These are phyloP conservation scores for Drymodes brunneopygia DNA, from an alignment of 2,113 vertebrate genomes.

Conservation along the genomic window DNA sequence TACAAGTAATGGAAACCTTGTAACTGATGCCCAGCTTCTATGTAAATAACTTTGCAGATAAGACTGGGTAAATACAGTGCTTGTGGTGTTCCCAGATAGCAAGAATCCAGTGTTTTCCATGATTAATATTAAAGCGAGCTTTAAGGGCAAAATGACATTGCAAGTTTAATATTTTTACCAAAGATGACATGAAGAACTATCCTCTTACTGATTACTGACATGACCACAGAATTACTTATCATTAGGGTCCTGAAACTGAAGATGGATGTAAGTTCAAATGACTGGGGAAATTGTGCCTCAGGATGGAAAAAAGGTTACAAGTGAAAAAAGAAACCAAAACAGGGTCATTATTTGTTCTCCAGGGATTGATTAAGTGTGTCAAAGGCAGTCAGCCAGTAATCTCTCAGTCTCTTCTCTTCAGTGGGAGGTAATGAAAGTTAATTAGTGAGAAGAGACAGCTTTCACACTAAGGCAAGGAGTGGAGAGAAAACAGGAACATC, in stretches of 20 bases:
- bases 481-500: slow-evolving; percentile 39
- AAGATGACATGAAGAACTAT: not conserved
- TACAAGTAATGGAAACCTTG: not conserved
- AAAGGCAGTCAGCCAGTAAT: slow-evolving; percentile 54
- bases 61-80: not conserved
- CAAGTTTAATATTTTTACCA: not conserved
- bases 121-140: not conserved
- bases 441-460: slow-evolving; percentile 70
- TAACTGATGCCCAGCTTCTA: not conserved
- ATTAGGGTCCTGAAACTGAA: not conserved
- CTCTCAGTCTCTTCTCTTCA: slow-evolving; percentile 62
- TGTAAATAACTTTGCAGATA: not conserved
- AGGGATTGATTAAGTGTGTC: slow-evolving; percentile 61
- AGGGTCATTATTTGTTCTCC: slow-evolving; percentile 47
- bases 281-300: not conserved
- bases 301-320: not conserved
- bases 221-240: not conserved
- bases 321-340: slow-evolving; percentile 2
- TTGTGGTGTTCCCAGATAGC: not conserved
- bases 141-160: not conserved
- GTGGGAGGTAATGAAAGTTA: slow-evolving; percentile 72
- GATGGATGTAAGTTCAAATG: not conserved
- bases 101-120: not conserved
- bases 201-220: not conserved
- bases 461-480: slow-evolving; percentile 49